Evolutionary conservation across 35 echinoderm and acorn worm species (phyloP).

Genomic region (Lytechinus variegatus): DNA sequence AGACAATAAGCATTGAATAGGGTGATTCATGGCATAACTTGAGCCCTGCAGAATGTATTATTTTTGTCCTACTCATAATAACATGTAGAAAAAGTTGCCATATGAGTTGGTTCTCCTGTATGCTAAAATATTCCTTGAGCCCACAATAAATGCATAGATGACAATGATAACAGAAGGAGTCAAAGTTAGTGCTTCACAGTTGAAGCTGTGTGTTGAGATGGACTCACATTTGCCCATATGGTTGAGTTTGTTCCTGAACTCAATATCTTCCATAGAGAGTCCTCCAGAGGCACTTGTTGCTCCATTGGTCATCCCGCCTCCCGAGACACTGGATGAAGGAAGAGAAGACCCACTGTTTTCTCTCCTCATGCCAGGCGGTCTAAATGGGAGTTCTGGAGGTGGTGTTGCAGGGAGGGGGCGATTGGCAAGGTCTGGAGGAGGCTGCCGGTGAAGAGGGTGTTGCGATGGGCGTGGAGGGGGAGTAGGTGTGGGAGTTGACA

Average conservation of each 20-base stretch:
- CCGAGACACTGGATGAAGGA: background rate
- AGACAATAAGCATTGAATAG: no score
- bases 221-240: conserved; percentile 77
- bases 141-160: no score
- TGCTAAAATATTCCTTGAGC: no score
- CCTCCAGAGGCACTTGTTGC: conserved; percentile 21
- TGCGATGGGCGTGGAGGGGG: background rate
- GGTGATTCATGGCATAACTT: no score
- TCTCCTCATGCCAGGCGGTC: conserved; percentile 15
- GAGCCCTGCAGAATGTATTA: no score
- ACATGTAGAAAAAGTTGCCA: no score
- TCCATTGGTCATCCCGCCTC: conserved; percentile 28
- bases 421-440: conserved; percentile 13
- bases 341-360: background rate
- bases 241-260: conserved; percentile 65
- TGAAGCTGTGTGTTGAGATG: no score
- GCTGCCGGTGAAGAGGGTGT: background rate
- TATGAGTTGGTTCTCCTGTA: no score
- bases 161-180: no score
- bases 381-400: conserved; percentile 15
- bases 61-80: no score
- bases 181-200: no score
- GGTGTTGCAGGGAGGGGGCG: conserved; percentile 44
- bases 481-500: background rate
- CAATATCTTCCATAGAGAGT: conserved; percentile 48